Evolutionary conservation across 2,797 vertebrate species (phyloP), one percentile per base, ranked within the genome.

Genomic region (Pempheris klunzingeri): DNA sequence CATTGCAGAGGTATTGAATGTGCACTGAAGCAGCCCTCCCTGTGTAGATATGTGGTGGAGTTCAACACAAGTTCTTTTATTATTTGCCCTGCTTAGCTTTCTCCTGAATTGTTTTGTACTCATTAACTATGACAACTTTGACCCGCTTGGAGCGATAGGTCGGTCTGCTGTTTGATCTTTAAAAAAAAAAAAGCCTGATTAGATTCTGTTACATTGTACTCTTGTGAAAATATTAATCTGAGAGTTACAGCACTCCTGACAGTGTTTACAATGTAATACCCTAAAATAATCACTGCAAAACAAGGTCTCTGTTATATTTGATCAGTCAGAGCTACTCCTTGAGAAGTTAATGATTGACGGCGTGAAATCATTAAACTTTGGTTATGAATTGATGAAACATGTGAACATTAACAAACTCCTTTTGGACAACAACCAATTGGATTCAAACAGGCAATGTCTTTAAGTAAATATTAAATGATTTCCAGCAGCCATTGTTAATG

Each of bases 1-100:
- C 80, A 69, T 71, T 80, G 87, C 87, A 82, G 88, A 93, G 90
- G 68, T 77, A 15, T 78, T 79, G 88, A 90, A 86, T 88, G 91
- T 92, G 92, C 85, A 92, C 91, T 90, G 87, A 92, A 89, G 87
- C 82, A 81, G 81, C 75, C 79, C 78, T 71, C 80, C 75, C 69
- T 80, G 77, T 90, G 80, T 87, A 84, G 71, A 88, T 84, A 85
- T 13, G 74, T 88, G 86, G 62, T 85, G 81, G 78, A 88, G 78
- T 80, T 81, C 72, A 78, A 83, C 69, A 74, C 65, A 7, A 81
- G 7, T 68, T 88, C 49, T 41, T 60, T 71, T 65, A 52, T 74
- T 36, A 66, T 85, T 87, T 77, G 74, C 73, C 75, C 77, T 74
- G 77, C 81, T 78, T 77, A 60, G 83, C 76, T 77, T 88, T 82